Evolutionary conservation across 30 jellyfish, hydroid and myxozoan species (phyloP), one percentile per base, ranked within the genome.

Genomic region (Cassiopea andromeda): DNA sequence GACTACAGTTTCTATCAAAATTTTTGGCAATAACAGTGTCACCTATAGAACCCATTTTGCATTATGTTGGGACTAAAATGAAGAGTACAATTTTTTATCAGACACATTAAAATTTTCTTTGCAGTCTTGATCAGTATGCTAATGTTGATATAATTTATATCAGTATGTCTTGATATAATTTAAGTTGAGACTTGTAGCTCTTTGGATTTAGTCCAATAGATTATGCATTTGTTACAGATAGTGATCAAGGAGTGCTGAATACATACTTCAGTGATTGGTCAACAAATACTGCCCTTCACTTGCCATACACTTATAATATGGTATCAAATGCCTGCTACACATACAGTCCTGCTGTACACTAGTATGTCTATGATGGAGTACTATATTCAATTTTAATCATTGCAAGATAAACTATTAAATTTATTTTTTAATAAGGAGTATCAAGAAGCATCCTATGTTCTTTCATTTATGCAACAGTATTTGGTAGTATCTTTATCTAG

Each of bases 171-270:
- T 14, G 14, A 58, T 58, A 14, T 14, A 58, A 58, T 58, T 58
- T 6, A 58, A 58, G 68, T 58, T 58, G 14, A 6, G 68, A 7
- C 8, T 58, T 58, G 14, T 58, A 6, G 8, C 68, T 7, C 68
- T 14, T 6, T 6, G 68, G 68, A 58, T 58, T 58, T 6, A 6
- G 68, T 0, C 13, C 13, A 14, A 5, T 64, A 13, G 8, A 9
- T 64, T 2, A 27, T 9, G 27, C 15, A 64, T 64, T 75, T 72
- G 44, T 68, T 68, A 3, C 54, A 94, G 98, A 97, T 76, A 97
- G 94, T 15, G 98, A 94, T 58, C 98, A 94, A 67, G 98, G 98
- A 10, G 64, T 94, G 84, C 87, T 94, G 60, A 94, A 94, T 87
- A 91, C 80, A 50, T 94, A 47, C 71, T 94, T 94, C 80, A 68